Evolutionary conservation across 2,113 vertebrate species (phyloP).

Genomic region (Trichomycterus rosablanca): DNA sequence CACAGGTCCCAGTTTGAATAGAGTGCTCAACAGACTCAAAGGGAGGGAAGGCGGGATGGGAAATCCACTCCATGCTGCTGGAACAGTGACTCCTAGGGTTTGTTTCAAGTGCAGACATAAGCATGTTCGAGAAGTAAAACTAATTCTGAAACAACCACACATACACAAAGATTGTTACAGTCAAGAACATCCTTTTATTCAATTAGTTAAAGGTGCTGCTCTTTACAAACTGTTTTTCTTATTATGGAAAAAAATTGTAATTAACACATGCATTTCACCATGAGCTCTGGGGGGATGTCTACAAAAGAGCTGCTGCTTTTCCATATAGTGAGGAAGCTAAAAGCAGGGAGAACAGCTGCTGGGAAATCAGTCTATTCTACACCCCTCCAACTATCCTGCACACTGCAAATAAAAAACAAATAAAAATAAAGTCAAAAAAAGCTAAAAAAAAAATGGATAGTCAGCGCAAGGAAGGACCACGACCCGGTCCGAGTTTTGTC

Average conservation of each 20-base stretch:
- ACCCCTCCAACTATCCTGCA: conserved; percentile 45
- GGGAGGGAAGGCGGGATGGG: no score
- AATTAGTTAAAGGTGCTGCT: conserved; percentile 78
- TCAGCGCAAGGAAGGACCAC: conserved; percentile 46
- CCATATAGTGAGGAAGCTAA: conserved; percentile 27
- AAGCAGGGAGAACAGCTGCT: conserved; percentile 21
- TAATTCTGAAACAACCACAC: no score
- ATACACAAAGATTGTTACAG: no score
- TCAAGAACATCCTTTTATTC: conserved; percentile 85
- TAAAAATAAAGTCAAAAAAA: conserved; percentile 38
- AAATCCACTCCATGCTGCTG: no score
- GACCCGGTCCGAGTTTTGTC: conserved; percentile 6
- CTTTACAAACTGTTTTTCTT: conserved; percentile 75
- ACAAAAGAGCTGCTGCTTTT: conserved; percentile 43
- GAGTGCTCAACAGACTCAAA: not conserved
- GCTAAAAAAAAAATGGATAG: conserved; percentile 49
- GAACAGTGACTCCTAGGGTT: no score
- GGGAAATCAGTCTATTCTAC: conserved; percentile 50
- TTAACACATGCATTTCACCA: conserved; percentile 84
- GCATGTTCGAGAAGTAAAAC: no score
- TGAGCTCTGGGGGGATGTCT: conserved; percentile 66
- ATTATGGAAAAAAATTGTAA: conserved; percentile 85
- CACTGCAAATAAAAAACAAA: conserved; percentile 45
- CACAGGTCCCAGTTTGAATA: no score
- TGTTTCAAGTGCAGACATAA: no score